Base-by-base conservation (phyloP, 2,797 vertebrate genomes). In the Nyctibius grandis region DNA sequence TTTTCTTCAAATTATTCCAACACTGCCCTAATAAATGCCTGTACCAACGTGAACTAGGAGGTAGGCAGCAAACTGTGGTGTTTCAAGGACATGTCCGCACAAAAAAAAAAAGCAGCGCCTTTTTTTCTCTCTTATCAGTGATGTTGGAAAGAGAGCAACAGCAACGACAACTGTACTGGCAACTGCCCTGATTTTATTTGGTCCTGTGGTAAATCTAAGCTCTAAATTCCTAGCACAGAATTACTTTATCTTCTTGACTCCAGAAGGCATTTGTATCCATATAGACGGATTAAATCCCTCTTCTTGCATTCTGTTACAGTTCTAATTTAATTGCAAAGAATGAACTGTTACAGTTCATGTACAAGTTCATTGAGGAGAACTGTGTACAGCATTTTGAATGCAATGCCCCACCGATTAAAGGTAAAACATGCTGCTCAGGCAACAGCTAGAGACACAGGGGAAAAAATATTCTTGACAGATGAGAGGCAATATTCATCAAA, bases 341-440 rank as follows among this genome's bases (percentile, higher is more conserved):
- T 22, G 40, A 95, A 65, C 48, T 54, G 34, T 64, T 80, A 59
- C 53, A 72, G 68, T 42, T 85, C 48, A 70, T 9, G 51, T 92
- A 38, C 31, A 80, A 85, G 88, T 89, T 91, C 56, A 40, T 20
- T 54, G 77, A 68, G 54, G 42, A 78, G 81, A 76, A 51, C 54
- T 51, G 54, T 38, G 77, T 45, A n/a, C 29, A 57, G 61, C 44
- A 60, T 79, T 89, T 77, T 64, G 81, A 92, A 85, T 44, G 51
- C 72, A 51, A 31, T 51, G 50, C 57, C 64, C 54, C 78, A 42
- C n/a, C 1, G 0, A 74, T 22, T 15, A 80, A 94, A 94, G 85
- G 90, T 95, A 91, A 95, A 91, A 85, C 31, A 50, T 5, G 74
- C 83, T 93, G 84, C 91, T 94, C 36, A 74, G 90, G 90, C 88